Evolutionary conservation across 2,113 vertebrate genomes (phyloP).

Genomic region (Oncorhynchus mykiss): DNA sequence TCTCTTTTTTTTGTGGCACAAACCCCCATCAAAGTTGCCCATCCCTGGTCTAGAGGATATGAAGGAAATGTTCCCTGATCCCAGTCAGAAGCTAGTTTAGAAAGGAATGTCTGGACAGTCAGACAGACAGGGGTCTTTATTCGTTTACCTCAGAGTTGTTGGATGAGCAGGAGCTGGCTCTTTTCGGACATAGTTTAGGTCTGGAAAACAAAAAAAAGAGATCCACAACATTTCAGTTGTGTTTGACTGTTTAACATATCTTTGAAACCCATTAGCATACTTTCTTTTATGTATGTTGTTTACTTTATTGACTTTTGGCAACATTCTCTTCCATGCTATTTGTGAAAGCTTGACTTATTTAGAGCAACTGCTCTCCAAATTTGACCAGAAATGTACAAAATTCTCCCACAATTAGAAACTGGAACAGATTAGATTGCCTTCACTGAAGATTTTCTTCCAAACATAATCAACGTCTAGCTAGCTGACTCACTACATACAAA

Average conservation of each 20-base stretch:
- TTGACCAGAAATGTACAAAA: conserved; percentile 7
- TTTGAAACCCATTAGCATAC: background rate
- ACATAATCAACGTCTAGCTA: conserved; percentile 6
- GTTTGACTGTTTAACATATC: conserved; percentile 35
- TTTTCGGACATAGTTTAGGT: conserved; percentile 74
- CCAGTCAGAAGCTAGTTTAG: conserved; percentile 33
- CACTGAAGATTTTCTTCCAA: conserved; percentile 7
- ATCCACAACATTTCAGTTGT: conserved; percentile 40
- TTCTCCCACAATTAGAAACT: conserved; percentile 25
- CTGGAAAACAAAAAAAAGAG: conserved; percentile 69
- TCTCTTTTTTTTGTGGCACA: no score
- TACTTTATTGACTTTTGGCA: conserved; percentile 6
- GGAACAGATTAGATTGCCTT: conserved; percentile 20
- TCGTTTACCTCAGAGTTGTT: conserved; percentile 73
- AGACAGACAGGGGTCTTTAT: background rate
- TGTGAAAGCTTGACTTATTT: no score
- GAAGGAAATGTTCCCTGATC: conserved; percentile 41
- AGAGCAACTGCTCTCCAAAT: background rate
- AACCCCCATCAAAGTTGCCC: no score
- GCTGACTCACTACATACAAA: conserved; percentile 22
- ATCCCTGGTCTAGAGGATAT: conserved; percentile 3
- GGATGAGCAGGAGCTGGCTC: conserved; percentile 65
- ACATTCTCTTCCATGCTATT: conserved; percentile 4
- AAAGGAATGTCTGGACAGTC: conserved; percentile 41
- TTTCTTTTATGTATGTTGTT: background rate